phyloP scores from a whole-genome alignment of 2,113 vertebrate species.

The Corydoras maculifer region DNA sequence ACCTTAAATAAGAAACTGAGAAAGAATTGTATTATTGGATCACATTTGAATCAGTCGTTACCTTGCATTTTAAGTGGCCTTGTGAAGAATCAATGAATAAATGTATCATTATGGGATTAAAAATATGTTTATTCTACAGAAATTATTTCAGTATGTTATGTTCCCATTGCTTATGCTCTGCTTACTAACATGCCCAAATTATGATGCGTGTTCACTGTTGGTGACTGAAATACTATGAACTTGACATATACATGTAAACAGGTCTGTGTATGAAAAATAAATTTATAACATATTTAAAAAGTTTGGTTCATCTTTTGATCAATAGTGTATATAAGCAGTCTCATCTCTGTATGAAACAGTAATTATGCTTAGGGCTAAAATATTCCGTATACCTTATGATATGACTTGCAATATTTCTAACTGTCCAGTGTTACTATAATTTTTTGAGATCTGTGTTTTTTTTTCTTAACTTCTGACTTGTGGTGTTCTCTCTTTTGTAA shows the following conservation, averaged over 20 bases:
- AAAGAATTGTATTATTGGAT: too few relatives aligned
- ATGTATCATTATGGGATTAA: too few relatives aligned
- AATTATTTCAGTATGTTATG: slow-evolving; percentile 1
- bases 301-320: not conserved
- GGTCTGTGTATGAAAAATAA: slow-evolving; percentile 68
- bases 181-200: slow-evolving; percentile 39
- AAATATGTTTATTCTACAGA: not conserved
- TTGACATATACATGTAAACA: slow-evolving; percentile 55
- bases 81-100: too few relatives aligned
- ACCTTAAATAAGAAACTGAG: too few relatives aligned
- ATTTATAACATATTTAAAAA: slow-evolving; percentile 59
- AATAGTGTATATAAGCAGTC: not conserved
- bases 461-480: too few relatives aligned
- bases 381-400: too few relatives aligned
- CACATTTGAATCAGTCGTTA: too few relatives aligned
- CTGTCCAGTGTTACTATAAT: too few relatives aligned
- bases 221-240: slow-evolving; percentile 50
- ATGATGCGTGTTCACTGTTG: slow-evolving; percentile 53
- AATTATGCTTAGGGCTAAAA: not conserved
- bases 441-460: too few relatives aligned
- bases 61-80: too few relatives aligned
- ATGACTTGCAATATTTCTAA: too few relatives aligned
- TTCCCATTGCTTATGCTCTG: slow-evolving; percentile 32
- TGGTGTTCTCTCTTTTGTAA: too few relatives aligned
- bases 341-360: not conserved